A percentile compares a stretch with the other conserved stretches of the same genome.
Conservation (phyloP, 2,113 vertebrate species). For the Phylloscopus trochilus region DNA sequence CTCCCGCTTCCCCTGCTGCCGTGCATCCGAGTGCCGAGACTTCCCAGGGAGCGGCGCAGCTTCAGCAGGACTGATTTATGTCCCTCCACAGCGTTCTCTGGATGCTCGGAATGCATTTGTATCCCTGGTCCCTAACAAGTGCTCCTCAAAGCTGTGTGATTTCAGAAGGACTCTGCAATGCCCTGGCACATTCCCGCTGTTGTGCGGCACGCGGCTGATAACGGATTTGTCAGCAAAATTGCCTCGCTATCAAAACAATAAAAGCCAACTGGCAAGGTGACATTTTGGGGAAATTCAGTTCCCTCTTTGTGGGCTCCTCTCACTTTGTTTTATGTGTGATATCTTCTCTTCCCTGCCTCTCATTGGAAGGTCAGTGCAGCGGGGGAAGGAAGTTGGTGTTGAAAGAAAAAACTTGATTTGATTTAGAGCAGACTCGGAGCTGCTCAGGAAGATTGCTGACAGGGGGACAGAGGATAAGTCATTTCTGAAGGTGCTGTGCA, state of each 20-base stretch:
- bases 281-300: constrained; percentile 59
- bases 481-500: neutral
- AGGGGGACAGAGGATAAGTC: neutral
- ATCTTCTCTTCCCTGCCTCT: constrained; percentile 28
- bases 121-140: neutral
- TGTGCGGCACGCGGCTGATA: neutral
- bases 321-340: constrained; percentile 47
- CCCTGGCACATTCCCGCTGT: neutral
- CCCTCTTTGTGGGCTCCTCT: constrained; percentile 3
- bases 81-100: neutral
- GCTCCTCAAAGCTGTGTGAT: neutral
- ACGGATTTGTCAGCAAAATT: constrained; percentile 44
- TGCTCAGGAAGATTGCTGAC: constrained; percentile 15
- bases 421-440: neutral
- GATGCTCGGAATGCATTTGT: neutral
- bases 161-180: neutral
- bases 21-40: neutral
- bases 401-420: constrained; percentile 42
- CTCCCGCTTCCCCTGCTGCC: neutral
- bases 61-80: constrained; percentile 10
- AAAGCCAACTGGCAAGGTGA: constrained; percentile 57
- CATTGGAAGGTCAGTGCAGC: constrained; percentile 21
- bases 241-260: constrained; percentile 45
- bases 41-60: neutral
- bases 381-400: neutral